Base-by-base conservation (phyloP, 2,888 invertebrate genomes). In the Nephrotoma guestfalica region DNA sequence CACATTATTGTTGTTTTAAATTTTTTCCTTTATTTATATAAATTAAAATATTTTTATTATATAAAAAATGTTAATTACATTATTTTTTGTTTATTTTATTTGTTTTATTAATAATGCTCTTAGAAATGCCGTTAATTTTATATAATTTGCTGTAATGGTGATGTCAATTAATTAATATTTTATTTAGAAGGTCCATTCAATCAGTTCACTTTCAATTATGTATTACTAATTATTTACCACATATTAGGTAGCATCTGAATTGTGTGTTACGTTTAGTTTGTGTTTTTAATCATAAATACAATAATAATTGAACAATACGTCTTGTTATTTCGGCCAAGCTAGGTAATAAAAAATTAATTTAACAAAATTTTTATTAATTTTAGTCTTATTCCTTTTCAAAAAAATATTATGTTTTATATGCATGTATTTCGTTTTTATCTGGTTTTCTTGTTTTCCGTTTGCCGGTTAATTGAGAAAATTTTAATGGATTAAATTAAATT, bases 31-130 rank as follows among this genome's bases (percentile, higher is more conserved):
- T 71, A 71, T 18, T 43, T 85, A 43, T 85, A 43, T 85, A 85
- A 85, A 85, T 85, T 43, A 85, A 85, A 43, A 85, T 41, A 85
- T 85, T 30, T 30, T 41, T 85, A 85, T 85, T 41, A 43, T 85
- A 85, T 85, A 42, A 85, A 85, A 85, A 85, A 42, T 85, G 84
- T 85, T 85, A 42, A 85, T 41, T 41, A 18, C 43, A 43, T 85
- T 71, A 30, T 71, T 71, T 30, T 71, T 71, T 71, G 30, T 71
- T 71, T 51, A 51, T 51, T 71, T 71, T 30, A 71, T 9, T 71
- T 71, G n/a, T 71, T 71, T 71, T 71, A 71, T 71, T 71, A 71
- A 30, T 71, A 71, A 71, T 30, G 71, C 71, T 71, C 71, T 30
- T 71, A 71, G 71, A 71, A 71, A 71, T 71, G 71, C 71, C 71